A percentile compares a stretch with the other conserved stretches of the same genome.
Evolutionary conservation across 1,140 invertebrate species (phyloP).

Genomic region (fruit fly (Drosophila melanogaster)): DNA sequence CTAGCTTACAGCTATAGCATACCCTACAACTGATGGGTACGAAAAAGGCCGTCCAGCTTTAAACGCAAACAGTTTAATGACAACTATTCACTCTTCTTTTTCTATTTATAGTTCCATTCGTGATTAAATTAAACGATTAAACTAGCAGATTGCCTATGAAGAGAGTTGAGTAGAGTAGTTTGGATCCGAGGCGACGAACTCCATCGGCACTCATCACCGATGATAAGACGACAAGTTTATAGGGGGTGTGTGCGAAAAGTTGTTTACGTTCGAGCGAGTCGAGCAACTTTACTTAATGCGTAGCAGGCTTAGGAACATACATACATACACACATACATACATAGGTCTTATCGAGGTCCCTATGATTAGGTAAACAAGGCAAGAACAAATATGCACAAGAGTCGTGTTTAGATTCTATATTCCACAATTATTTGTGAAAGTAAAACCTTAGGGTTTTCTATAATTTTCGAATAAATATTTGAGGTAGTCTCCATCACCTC

Average conservation of each 20-base stretch:
- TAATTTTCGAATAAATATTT: slow-evolving; percentile 18
- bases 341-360: slow-evolving; percentile 37
- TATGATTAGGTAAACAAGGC: slow-evolving; percentile 13
- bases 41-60: slow-evolving; percentile 49
- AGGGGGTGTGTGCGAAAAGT: slow-evolving; percentile 24
- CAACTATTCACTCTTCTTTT: slow-evolving; percentile 51
- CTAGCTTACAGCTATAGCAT: background rate
- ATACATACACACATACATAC: too few relatives aligned
- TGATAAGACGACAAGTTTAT: slow-evolving; percentile 3
- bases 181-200: slow-evolving; percentile 48
- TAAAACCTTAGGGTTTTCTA: slow-evolving; percentile 13
- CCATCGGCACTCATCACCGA: slow-evolving; percentile 8
- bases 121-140: slow-evolving; percentile 53
- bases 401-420: slow-evolving; percentile 10
- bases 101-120: slow-evolving; percentile 61
- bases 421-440: slow-evolving; percentile 29
- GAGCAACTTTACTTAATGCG: slow-evolving; percentile 44
- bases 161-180: slow-evolving; percentile 2
- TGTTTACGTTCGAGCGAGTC: slow-evolving; percentile 27
- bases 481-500: slow-evolving; percentile 20
- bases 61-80: slow-evolving; percentile 64
- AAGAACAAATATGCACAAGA: slow-evolving; percentile 20
- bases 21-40: background rate
- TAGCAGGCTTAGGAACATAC: slow-evolving; percentile 40
- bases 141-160: background rate